phyloP scores from a whole-genome alignment of 2,888 invertebrate genomes.

The Eremobia ochroleuca region DNA sequence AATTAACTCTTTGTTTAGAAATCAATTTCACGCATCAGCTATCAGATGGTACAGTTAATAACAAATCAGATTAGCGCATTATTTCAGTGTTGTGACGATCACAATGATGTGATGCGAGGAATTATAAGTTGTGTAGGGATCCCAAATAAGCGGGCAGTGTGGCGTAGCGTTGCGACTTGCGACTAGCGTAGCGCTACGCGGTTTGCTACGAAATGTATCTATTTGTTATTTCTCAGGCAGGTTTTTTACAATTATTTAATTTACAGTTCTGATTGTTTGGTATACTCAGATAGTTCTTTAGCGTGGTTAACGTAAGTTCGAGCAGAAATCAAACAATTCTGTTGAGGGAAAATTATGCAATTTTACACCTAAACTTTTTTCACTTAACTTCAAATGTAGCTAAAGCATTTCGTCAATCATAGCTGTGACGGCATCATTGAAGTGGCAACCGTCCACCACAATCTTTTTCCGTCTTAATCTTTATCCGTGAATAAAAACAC shows the following conservation, averaged over 20 bases:
- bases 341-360: neutral
- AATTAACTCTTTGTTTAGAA: constrained; percentile 61
- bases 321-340: neutral
- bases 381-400: no score
- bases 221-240: neutral
- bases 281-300: neutral
- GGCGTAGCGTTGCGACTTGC: neutral
- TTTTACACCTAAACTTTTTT: neutral
- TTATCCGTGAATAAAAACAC: constrained; percentile 2
- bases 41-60: constrained; percentile 56
- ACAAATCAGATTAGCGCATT: constrained; percentile 55
- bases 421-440: neutral
- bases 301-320: neutral
- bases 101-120: constrained; percentile 30
- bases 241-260: neutral
- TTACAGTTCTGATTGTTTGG: neutral
- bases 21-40: constrained; percentile 69
- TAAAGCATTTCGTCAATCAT: neutral
- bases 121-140: constrained; percentile 30
- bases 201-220: constrained; percentile 9
- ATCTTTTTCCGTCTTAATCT: constrained; percentile 8
- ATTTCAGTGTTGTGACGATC: constrained; percentile 40
- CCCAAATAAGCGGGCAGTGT: neutral
- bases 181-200: neutral
- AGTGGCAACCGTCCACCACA: neutral